These are phyloP conservation scores for Eclectus roratus DNA, from an alignment of 2,113 vertebrate species.

Conservation along the genomic window DNA sequence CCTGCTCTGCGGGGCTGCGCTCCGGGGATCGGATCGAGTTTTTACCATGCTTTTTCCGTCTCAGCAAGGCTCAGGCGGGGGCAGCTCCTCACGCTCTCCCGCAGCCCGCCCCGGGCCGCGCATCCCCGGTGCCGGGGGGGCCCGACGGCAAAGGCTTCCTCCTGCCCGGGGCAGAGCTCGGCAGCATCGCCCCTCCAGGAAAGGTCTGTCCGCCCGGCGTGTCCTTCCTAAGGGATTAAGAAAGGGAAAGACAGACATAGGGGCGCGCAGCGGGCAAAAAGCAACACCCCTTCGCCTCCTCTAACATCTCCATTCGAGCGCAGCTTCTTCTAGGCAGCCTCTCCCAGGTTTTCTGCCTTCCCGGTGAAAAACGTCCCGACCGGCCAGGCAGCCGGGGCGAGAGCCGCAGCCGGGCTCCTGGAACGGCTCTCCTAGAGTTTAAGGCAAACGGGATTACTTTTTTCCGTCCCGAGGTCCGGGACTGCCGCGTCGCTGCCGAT, in stretches of 20 bases:
- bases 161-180: constrained; percentile 45
- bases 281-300: background rate
- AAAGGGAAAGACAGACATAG: constrained; percentile 11
- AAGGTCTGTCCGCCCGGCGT: background rate
- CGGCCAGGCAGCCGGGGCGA: background rate
- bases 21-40: background rate
- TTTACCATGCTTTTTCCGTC: background rate
- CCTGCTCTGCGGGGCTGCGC: constrained; percentile 6
- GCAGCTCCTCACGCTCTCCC: constrained; percentile 18
- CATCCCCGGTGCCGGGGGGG: background rate
- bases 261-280: background rate
- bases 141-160: background rate
- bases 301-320: background rate
- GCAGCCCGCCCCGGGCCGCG: constrained; percentile 27
- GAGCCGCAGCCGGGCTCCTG: background rate
- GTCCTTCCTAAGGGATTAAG: constrained; percentile 57
- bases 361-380: background rate
- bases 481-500: background rate
- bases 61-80: background rate
- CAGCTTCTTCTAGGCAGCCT: background rate
- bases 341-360: background rate
- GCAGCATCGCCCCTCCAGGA: constrained; percentile 40
- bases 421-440: background rate
- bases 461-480: background rate
- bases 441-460: background rate